A percentile compares a stretch with the other conserved stretches of the same genome.
These are phyloP conservation scores for Oreamnos americanus DNA, from an alignment of 2,113 vertebrate genomes.

Conservation along the genomic window DNA sequence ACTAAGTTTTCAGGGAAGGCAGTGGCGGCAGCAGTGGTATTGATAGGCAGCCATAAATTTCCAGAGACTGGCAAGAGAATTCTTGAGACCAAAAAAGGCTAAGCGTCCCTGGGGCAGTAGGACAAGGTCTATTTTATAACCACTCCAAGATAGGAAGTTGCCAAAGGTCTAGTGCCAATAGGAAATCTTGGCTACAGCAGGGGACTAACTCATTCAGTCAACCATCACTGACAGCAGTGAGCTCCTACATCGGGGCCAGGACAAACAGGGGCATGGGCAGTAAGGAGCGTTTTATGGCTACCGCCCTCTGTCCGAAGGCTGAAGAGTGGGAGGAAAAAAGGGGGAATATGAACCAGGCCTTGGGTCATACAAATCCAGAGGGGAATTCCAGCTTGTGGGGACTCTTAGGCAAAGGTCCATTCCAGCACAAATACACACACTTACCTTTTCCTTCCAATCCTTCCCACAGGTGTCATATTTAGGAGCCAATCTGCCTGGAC, in stretches of 20 bases:
- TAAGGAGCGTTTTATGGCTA: neutral
- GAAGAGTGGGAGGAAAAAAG: neutral
- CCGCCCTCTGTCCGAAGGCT: neutral
- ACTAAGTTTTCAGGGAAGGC: neutral
- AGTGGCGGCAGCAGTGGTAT: neutral
- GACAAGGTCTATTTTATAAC: conserved; percentile 36
- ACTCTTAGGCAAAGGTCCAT: neutral
- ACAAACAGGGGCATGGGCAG: neutral
- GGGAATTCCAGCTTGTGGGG: neutral
- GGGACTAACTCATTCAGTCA: conserved; percentile 1
- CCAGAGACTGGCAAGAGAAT: conserved; percentile 16
- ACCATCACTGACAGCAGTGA: neutral
- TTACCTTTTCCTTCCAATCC: neutral
- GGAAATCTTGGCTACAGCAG: neutral
- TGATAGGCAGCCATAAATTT: neutral
- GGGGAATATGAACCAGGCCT: neutral
- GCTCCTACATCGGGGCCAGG: neutral
- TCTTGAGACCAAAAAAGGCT: neutral
- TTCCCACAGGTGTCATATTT: neutral
- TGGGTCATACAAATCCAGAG: neutral
- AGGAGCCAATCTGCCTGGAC: neutral
- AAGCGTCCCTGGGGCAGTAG: neutral
- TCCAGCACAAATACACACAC: neutral
- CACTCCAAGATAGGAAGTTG: neutral
- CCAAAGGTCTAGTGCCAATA: neutral